Conservation (phyloP, 1,140 invertebrate genomes). For the Palaemon carinicauda region DNA sequence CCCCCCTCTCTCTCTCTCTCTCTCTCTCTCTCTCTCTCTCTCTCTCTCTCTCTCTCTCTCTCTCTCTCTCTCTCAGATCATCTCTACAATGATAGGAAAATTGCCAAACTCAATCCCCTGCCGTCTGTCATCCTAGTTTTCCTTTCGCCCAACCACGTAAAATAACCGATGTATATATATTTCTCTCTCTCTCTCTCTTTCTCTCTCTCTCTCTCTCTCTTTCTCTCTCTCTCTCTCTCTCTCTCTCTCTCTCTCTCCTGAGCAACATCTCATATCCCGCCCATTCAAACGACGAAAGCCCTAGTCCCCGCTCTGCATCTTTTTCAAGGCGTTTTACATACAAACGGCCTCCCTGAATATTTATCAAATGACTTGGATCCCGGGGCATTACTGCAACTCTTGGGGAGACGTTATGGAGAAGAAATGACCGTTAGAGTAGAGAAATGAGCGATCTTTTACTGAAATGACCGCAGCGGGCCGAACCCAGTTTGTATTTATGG, state of each 20-base stretch:
- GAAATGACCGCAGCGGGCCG: constrained; percentile 13
- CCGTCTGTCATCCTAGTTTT: neutral
- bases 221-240: neutral
- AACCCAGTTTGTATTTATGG: constrained; percentile 32
- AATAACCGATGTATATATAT: neutral
- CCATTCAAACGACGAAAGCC: constrained; percentile 9
- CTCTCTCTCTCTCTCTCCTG: neutral
- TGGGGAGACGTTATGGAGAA: neutral
- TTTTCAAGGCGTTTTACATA: constrained; percentile 31
- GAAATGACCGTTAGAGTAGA: constrained; percentile 30
- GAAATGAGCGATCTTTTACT: constrained; percentile 37
- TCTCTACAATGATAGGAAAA: no score
- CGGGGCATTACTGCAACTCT: constrained; percentile 27
- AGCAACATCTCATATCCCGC: constrained; percentile 12
- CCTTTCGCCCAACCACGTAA: neutral
- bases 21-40: neutral
- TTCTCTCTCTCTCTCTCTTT: neutral
- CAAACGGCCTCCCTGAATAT: constrained; percentile 25
- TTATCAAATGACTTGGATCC: constrained; percentile 33
- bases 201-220: neutral
- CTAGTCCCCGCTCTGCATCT: neutral
- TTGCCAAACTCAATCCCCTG: neutral
- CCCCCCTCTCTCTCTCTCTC: neutral
- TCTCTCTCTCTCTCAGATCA: neutral
- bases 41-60: neutral